Evolutionary conservation across 2,113 vertebrate species (phyloP), one percentile per base, ranked within the genome.

Genomic region (Carollia perspicillata): DNA sequence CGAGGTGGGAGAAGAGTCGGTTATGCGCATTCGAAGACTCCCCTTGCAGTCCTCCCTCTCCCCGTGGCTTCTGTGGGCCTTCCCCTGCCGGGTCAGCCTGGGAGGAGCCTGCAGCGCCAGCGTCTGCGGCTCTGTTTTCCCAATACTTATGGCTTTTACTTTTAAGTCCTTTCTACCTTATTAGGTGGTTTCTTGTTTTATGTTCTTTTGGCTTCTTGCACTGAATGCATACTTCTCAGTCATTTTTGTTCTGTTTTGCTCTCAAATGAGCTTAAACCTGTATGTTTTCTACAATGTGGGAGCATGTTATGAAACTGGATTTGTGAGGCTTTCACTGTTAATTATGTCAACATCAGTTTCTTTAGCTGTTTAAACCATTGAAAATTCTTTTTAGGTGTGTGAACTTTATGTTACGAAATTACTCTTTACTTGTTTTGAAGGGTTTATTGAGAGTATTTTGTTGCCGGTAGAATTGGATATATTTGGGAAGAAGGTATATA

Each of bases 1-100:
- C 47, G 18, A 40, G 5, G 5, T 7, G 2, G 2, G 12, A 22
- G 14, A 12, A 23, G 33, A 4, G 14, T 75, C 0, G 0, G 0
- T 2, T 12, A 28, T 8, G 6, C 4, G 23, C 12, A 8, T 26
- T 30, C 33, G 30, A 35, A n/a, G 49, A 2, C 9, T 42, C 51
- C 23, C 23, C 66, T 30, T 28, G 0, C 12, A 5, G 3, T 30
- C 23, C 44, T 42, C 33, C 66, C 44, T 17, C 53, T 6, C 10
- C 51, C 44, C 2, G 1, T 7, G 3, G 0, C 35, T 11, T 51
- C 20, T 23, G 18, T 1, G 53, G 2, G 17, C 44, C 47, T 26
- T 42, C 26, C 33, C 49, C n/a, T 3, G 3, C 18, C 18, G 20
- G 58, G 11, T 49, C 58, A 7, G 47, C 33, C 28, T 14, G 20